Percentiles rank a stretch among this genome's conserved stretches.
Conservation (phyloP, 2,888 invertebrate species). For the Hirudinaria manillensis region DNA sequence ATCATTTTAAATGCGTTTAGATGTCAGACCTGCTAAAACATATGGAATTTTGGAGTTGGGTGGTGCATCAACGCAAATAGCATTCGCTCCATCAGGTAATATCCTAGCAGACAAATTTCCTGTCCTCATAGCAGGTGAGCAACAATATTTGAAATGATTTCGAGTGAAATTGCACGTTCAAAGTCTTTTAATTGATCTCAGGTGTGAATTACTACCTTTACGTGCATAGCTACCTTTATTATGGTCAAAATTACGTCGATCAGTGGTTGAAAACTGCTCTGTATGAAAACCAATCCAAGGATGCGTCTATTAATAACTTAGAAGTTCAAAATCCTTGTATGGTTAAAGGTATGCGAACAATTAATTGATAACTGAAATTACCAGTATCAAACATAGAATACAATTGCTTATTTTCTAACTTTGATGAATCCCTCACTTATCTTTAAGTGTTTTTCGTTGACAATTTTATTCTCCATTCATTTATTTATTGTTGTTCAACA, state of each 20-base stretch:
- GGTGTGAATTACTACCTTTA: slow-evolving; percentile 45
- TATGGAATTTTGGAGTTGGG: slow-evolving; percentile 59
- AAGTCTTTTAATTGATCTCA: background rate
- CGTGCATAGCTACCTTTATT: slow-evolving; percentile 50
- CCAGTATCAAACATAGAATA: too few relatives aligned
- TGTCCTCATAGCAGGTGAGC: slow-evolving; percentile 43
- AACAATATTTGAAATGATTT: background rate
- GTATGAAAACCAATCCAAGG: background rate
- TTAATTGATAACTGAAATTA: background rate
- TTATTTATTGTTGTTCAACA: too few relatives aligned
- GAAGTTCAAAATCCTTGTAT: background rate
- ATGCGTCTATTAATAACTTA: background rate
- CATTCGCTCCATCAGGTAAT: slow-evolving; percentile 51
- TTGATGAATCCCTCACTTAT: too few relatives aligned
- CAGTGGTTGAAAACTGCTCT: slow-evolving; percentile 38
- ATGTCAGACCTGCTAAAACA: slow-evolving; percentile 4
- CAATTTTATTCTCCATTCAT: too few relatives aligned
- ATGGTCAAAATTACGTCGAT: slow-evolving; percentile 46
- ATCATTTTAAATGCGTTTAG: background rate
- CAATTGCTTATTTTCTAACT: too few relatives aligned
- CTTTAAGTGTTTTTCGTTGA: too few relatives aligned
- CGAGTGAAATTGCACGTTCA: background rate
- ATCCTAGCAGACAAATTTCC: slow-evolving; percentile 47
- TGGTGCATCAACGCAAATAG: slow-evolving; percentile 58
- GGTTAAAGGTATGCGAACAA: background rate